phyloP scores from a whole-genome alignment of 2,888 invertebrate species.

The Masnerella sp. region DNA sequence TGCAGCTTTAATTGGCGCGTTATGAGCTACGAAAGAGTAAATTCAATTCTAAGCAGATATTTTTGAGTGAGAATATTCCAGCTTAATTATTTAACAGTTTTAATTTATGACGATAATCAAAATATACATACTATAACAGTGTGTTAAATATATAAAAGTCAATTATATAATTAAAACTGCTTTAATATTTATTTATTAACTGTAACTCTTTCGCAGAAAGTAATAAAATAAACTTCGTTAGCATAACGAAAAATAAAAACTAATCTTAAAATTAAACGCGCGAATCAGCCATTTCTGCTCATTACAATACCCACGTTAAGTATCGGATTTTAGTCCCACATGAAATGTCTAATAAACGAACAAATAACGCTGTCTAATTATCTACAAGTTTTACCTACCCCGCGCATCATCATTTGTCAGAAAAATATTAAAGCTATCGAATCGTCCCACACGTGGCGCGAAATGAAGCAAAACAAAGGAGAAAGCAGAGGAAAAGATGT shows the following conservation, averaged over 20 bases:
- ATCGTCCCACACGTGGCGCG: constrained; percentile 38
- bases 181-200: too few relatives aligned
- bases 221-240: too few relatives aligned
- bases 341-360: constrained; percentile 45
- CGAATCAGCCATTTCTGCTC: constrained; percentile 15
- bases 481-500: constrained; percentile 3
- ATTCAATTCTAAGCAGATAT: constrained; percentile 26
- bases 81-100: constrained; percentile 7
- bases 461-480: constrained; percentile 4
- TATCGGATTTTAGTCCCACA: constrained; percentile 36
- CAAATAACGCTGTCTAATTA: constrained; percentile 51
- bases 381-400: constrained; percentile 48
- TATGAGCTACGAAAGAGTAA: constrained; percentile 17
- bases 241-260: too few relatives aligned
- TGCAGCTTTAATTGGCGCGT: constrained; percentile 29
- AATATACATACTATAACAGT: too few relatives aligned
- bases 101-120: neutral
- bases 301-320: constrained; percentile 35
- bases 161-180: too few relatives aligned
- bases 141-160: too few relatives aligned
- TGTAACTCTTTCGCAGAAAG: too few relatives aligned
- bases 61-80: constrained; percentile 8
- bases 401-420: constrained; percentile 45
- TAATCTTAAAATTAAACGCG: too few relatives aligned
- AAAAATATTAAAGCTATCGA: constrained; percentile 51